Conservation (phyloP, 2,888 invertebrate species). For the Automeris io region DNA sequence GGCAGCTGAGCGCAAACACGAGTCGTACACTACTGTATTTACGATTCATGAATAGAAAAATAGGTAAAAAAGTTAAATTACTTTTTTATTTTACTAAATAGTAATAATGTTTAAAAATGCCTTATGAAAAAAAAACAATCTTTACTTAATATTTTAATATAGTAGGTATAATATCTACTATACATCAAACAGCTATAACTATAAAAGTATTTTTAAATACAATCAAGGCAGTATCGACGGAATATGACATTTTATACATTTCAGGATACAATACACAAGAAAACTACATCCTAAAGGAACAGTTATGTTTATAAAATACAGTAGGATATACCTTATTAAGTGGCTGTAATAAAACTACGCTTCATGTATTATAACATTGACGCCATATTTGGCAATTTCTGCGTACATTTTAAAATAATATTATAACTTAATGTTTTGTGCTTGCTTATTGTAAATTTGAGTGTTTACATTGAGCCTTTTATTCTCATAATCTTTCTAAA, state of each 20-base stretch:
- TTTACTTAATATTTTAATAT: too few relatives aligned
- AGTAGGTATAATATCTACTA: not conserved
- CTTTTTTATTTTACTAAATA: too few relatives aligned
- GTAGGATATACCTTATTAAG: too few relatives aligned
- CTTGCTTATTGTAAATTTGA: not conserved
- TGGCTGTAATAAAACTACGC: too few relatives aligned
- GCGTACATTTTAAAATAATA: not conserved
- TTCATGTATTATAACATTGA: not conserved
- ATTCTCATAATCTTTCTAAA: too few relatives aligned
- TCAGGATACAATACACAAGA: not conserved
- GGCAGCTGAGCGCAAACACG: too few relatives aligned
- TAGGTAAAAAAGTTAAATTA: too few relatives aligned
- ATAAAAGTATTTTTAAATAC: slow-evolving; percentile 3
- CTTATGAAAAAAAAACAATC: too few relatives aligned
- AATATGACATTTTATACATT: slow-evolving; percentile 16
- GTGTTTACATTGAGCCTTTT: not conserved
- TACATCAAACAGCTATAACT: not conserved
- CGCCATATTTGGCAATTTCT: not conserved
- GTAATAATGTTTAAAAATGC: too few relatives aligned
- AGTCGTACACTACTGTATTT: too few relatives aligned
- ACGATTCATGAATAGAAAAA: too few relatives aligned
- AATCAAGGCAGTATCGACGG: slow-evolving; percentile 26
- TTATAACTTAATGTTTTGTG: not conserved
- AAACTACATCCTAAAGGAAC: slow-evolving; percentile 5
- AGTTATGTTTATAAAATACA: not conserved